phyloP scores from a whole-genome alignment of 1,140 invertebrate species.

The Zophobas atratus region DNA sequence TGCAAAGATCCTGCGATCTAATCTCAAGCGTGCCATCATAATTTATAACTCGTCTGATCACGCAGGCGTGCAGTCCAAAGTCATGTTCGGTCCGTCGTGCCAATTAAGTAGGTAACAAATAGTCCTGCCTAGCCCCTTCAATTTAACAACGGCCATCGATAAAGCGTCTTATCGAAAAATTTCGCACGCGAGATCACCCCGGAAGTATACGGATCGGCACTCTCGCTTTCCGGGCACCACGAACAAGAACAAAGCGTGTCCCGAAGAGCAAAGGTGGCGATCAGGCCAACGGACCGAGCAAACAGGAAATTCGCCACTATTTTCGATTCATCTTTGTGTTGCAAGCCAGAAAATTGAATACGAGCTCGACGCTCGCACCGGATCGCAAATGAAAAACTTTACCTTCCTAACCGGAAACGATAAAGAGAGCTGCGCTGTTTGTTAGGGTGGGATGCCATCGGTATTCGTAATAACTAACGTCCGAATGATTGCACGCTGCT shows the following conservation, averaged over 20 bases:
- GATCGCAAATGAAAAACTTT: too few species aligned
- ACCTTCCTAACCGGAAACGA: not conserved
- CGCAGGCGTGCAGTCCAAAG: conserved; percentile 42
- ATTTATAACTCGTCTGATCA: conserved; percentile 42
- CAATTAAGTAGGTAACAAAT: conserved; percentile 45
- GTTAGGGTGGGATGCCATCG: not conserved
- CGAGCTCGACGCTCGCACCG: too few species aligned
- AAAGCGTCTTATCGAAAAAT: conserved; percentile 25
- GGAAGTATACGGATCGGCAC: conserved; percentile 8
- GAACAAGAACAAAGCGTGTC: not conserved
- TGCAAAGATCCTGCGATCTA: too few species aligned
- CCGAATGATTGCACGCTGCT: conserved; percentile 21
- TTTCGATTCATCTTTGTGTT: too few species aligned
- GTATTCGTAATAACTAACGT: conserved; percentile 23
- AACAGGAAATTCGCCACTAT: too few species aligned
- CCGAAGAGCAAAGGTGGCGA: conserved; percentile 2
- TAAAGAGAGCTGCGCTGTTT: not conserved
- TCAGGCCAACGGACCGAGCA: not conserved
- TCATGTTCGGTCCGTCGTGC: conserved; percentile 44
- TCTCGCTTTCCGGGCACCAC: conserved; percentile 15
- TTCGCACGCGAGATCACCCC: conserved; percentile 19
- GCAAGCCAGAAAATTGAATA: too few species aligned
- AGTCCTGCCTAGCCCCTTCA: conserved; percentile 35
- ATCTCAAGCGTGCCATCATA: conserved; percentile 23
- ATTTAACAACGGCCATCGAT: conserved; percentile 12